Evolutionary conservation across 2,797 vertebrate species (phyloP), one percentile per base, ranked within the genome.

Genomic region (Tragopan temminckii): DNA sequence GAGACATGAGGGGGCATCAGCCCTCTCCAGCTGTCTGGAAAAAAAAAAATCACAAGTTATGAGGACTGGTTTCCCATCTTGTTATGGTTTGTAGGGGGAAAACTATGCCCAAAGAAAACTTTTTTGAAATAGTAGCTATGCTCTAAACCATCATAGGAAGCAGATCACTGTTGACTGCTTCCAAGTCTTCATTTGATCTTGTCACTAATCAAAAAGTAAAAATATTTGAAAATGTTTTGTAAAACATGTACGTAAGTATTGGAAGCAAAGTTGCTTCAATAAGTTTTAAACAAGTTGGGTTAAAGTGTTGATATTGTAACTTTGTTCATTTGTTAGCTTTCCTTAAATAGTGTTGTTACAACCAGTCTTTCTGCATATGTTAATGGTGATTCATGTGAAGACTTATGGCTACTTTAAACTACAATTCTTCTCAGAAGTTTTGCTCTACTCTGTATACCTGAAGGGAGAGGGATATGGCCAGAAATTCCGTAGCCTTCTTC

Each of bases 161-260:
- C 82, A 87, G 46, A 52, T 88, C 53, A 53, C 70, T 62, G 53
- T 89, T 86, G 43, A 61, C 33, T 81, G 91, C 81, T 92, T 72
- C 40, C 43, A 71, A 33, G 43, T 87, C 43, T 74, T 46, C 59
- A 40, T 42, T 64, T 92, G 52, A 68, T 66, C 40, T 88, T 69
- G 64, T 18, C 63, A 50, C 25, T 68, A 46, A 45, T 11, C 1
- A 11, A 31, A 46, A 31, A 27, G 13, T 55, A 50, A 17, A 42
- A 5, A 21, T 58, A 5, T 50, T 14, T 25, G 29, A 13, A 80
- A 70, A 5, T 10, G 12, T 24, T 80, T 1, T 33, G 2, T n/a
- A 24, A 43, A 74, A 76, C 17, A 5, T 1, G 0, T 3, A 25
- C 3, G 43, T 19, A 19, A 55, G 23, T 74, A 14, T 53, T 76